These are phyloP conservation scores for Solenopsis invicta DNA, from an alignment of 1,140 invertebrate species.

Conservation along the genomic window DNA sequence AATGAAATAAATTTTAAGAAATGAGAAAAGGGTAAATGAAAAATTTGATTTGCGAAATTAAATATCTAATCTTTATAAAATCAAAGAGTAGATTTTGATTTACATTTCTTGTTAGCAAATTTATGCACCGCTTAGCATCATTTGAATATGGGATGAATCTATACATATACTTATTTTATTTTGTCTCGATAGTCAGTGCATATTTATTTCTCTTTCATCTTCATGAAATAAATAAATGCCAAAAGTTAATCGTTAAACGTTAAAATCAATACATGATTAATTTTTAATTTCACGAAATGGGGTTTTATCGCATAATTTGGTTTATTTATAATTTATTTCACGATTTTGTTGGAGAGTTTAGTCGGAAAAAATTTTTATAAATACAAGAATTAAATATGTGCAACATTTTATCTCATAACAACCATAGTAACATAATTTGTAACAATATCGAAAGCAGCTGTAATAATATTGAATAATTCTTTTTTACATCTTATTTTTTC, in stretches of 20 bases:
- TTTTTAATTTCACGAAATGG: slow-evolving; percentile 6
- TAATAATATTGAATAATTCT: slow-evolving; percentile 21
- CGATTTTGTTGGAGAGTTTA: not conserved
- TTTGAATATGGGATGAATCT: not conserved
- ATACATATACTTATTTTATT: not conserved
- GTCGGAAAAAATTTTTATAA: slow-evolving; percentile 2
- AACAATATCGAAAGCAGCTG: not conserved
- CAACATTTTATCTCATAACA: slow-evolving; percentile 5
- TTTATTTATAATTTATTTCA: slow-evolving; percentile 7
- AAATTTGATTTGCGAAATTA: not conserved
- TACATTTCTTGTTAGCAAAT: slow-evolving; percentile 4
- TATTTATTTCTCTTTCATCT: not conserved
- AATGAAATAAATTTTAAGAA: not conserved
- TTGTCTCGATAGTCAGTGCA: not conserved
- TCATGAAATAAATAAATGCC: slow-evolving; percentile 4
- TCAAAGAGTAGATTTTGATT: slow-evolving; percentile 11
- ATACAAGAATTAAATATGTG: not conserved
- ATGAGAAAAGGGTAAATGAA: not conserved
- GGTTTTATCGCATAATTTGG: not conserved
- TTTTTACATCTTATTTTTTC: not conserved
- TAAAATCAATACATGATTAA: not conserved
- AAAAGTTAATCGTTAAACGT: not conserved
- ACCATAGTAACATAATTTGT: not conserved
- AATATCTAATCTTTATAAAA: not conserved
- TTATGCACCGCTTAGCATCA: not conserved